phyloP scores from a whole-genome alignment of 2,797 vertebrate genomes.

The Phalloptychus januarius region DNA sequence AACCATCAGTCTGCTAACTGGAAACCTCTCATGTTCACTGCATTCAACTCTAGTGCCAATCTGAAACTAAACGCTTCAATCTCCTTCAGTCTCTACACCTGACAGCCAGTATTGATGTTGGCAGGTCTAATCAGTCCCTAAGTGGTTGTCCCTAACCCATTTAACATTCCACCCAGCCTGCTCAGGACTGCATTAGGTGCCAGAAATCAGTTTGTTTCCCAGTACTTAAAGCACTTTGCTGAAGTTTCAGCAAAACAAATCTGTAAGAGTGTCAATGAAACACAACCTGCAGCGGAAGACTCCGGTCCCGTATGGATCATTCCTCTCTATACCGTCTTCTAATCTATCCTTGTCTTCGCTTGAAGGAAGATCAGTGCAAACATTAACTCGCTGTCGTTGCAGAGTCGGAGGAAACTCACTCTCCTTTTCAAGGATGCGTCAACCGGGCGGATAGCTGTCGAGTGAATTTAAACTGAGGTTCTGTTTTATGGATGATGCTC shows the following conservation, averaged over 20 bases:
- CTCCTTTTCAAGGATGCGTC: slow-evolving; percentile 9
- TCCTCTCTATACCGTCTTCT: background rate
- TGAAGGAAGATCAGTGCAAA: background rate
- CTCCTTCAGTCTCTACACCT: slow-evolving; percentile 32
- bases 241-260: slow-evolving; percentile 6
- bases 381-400: slow-evolving; percentile 6
- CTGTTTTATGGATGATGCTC: slow-evolving; percentile 27
- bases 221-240: slow-evolving; percentile 1
- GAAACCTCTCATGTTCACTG: background rate
- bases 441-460: slow-evolving; percentile 5
- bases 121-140: slow-evolving; percentile 54
- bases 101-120: slow-evolving; percentile 31
- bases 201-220: slow-evolving; percentile 30
- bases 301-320: background rate
- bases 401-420: background rate
- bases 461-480: slow-evolving; percentile 19
- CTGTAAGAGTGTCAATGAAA: background rate
- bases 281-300: background rate
- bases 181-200: slow-evolving; percentile 33
- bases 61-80: slow-evolving; percentile 31
- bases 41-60: slow-evolving; percentile 1
- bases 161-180: slow-evolving; percentile 31
- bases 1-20: background rate
- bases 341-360: background rate
- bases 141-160: slow-evolving; percentile 52